phyloP scores from a whole-genome alignment of 1,140 invertebrate species.

The Conopomorpha cramerella region DNA sequence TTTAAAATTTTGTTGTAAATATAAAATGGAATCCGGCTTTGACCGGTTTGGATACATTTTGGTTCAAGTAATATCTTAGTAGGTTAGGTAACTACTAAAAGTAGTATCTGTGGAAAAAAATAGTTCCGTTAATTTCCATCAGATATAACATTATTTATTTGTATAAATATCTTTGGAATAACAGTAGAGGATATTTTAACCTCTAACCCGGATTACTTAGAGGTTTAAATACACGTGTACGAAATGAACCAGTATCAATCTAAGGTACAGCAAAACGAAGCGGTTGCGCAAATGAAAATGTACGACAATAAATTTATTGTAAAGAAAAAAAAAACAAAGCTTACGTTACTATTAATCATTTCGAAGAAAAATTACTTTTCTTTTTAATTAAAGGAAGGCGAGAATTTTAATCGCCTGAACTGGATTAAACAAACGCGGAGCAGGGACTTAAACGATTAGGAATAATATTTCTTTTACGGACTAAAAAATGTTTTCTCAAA shows the following conservation, averaged over 20 bases:
- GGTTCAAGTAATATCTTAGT: too few species aligned
- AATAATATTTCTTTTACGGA: slow-evolving; percentile 49
- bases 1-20: too few species aligned
- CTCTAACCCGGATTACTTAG: not conserved
- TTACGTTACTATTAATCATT: slow-evolving; percentile 33
- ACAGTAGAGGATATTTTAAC: not conserved
- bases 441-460: slow-evolving; percentile 56
- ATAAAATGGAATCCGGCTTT: too few species aligned
- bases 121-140: too few species aligned
- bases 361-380: slow-evolving; percentile 33
- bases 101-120: too few species aligned
- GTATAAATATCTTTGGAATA: too few species aligned
- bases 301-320: not conserved
- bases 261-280: too few species aligned
- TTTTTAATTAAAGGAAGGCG: slow-evolving; percentile 47
- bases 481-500: too few species aligned
- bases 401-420: slow-evolving; percentile 39
- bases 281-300: not conserved
- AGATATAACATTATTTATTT: too few species aligned
- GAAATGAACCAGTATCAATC: not conserved
- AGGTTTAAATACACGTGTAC: not conserved
- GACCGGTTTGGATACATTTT: too few species aligned
- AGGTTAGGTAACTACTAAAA: too few species aligned
- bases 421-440: slow-evolving; percentile 41
- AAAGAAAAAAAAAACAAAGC: slow-evolving; percentile 8